Evolutionary conservation across 2,888 invertebrate species (phyloP).

Genomic region (Melanostoma scalare): DNA sequence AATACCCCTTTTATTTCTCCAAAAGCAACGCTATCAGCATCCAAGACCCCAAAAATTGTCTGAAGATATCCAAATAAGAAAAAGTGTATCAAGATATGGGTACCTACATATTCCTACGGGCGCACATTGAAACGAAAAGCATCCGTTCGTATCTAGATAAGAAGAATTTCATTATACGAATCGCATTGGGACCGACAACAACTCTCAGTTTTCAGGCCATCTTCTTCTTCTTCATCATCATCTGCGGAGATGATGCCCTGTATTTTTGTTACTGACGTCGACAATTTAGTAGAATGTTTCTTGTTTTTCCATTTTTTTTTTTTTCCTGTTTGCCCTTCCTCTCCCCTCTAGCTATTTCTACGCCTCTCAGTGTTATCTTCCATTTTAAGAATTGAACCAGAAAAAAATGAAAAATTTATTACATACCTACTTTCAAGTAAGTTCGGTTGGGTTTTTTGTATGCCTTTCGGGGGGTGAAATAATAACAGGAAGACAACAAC

Average conservation of each 20-base stretch:
- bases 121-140: constrained; percentile 56
- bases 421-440: constrained; percentile 69
- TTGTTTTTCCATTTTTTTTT: constrained; percentile 23
- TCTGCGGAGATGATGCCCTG: constrained; percentile 22
- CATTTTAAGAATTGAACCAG: constrained; percentile 69
- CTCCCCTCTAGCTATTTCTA: constrained; percentile 38
- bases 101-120: neutral
- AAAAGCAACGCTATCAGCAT: neutral
- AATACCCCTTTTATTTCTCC: constrained; percentile 44
- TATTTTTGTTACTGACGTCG: constrained; percentile 32
- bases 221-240: constrained; percentile 17
- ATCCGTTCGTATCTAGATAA: constrained; percentile 70
- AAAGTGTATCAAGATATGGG: constrained; percentile 33
- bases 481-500: constrained; percentile 41
- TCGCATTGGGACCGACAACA: constrained; percentile 54
- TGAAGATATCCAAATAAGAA: constrained; percentile 50
- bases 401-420: constrained; percentile 66
- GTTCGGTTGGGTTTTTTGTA: constrained; percentile 43
- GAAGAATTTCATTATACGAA: constrained; percentile 68
- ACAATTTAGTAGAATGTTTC: constrained; percentile 58
- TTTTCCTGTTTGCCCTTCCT: constrained; percentile 33
- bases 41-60: constrained; percentile 22
- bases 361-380: constrained; percentile 68
- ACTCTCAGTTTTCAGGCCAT: neutral
- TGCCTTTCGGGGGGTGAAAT: constrained; percentile 66